Percentiles rank a stretch among this genome's conserved stretches.
These are phyloP conservation scores for Formica aserva DNA, from an alignment of 2,888 invertebrate genomes.

Conservation along the genomic window DNA sequence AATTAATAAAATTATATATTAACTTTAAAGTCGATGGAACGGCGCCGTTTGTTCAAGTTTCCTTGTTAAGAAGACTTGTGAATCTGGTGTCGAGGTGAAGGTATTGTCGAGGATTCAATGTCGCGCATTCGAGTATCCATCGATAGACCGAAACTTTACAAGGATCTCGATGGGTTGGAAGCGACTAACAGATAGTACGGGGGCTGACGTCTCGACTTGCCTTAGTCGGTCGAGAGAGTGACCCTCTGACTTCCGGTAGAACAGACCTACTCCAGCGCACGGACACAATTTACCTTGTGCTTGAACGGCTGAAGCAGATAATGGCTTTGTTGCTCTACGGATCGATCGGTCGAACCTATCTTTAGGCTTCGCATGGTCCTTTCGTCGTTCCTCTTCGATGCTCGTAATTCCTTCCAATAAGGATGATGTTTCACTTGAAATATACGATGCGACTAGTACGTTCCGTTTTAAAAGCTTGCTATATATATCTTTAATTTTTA, in stretches of 20 bases:
- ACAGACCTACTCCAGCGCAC: conserved; percentile 66
- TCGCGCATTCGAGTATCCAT: conserved; percentile 48
- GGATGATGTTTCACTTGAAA: conserved; percentile 74
- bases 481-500: conserved; percentile 22
- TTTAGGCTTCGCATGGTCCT: conserved; percentile 63
- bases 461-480: conserved; percentile 45
- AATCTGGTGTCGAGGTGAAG: conserved; percentile 15
- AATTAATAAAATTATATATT: conserved; percentile 16
- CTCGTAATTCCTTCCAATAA: conserved; percentile 71
- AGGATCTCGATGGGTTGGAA: conserved; percentile 71
- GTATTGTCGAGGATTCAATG: conserved; percentile 41
- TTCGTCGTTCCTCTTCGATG: conserved; percentile 56
- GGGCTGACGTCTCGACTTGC: conserved; percentile 59
- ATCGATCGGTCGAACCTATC: conserved; percentile 72
- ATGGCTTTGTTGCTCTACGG: conserved; percentile 78
- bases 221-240: conserved; percentile 59
- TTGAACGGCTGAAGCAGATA: conserved; percentile 77
- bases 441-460: conserved; percentile 42
- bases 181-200: conserved; percentile 65
- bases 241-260: conserved; percentile 71
- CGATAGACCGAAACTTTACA: conserved; percentile 62
- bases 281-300: conserved; percentile 74
- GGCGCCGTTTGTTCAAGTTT: background rate
- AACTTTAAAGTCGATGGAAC: background rate
- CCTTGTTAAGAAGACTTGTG: conserved; percentile 23